phyloP scores from a whole-genome alignment of 2,113 vertebrate species.

The Terrapene triunguis region DNA sequence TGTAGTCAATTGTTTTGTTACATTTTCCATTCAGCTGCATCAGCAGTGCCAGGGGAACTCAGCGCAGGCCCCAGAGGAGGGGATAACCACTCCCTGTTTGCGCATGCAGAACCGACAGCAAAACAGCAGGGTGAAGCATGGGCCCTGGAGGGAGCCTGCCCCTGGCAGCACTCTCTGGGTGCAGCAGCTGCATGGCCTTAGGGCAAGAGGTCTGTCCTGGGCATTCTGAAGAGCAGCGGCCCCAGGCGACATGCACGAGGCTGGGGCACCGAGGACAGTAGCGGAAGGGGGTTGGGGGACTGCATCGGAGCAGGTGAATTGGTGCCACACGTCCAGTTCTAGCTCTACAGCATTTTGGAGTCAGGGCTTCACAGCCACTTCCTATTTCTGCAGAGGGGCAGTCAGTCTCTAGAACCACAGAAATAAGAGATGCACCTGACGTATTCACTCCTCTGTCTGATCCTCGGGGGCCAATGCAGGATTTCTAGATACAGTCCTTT shows the following conservation, averaged over 20 bases:
- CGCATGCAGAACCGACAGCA: background rate
- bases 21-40: constrained; percentile 22
- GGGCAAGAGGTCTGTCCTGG: background rate
- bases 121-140: background rate
- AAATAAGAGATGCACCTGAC: background rate
- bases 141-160: background rate
- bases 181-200: background rate
- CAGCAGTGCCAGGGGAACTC: background rate
- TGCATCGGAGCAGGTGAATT: background rate
- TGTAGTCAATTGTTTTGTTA: constrained; percentile 20
- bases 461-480: background rate
- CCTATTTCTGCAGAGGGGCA: background rate
- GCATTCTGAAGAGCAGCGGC: background rate
- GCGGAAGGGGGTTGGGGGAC: too few relatives aligned
- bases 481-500: background rate
- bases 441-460: background rate
- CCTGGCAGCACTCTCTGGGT: background rate
- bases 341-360: too few relatives aligned
- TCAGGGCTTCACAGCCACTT: background rate
- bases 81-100: constrained; percentile 4
- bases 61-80: background rate
- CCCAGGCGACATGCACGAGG: background rate
- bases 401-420: background rate
- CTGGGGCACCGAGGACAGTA: background rate
- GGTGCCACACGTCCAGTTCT: background rate